Percentiles rank a stretch among this genome's conserved stretches.
phyloP scores from a whole-genome alignment of 2,888 invertebrate genomes.

The Linnaemya vulpina region DNA sequence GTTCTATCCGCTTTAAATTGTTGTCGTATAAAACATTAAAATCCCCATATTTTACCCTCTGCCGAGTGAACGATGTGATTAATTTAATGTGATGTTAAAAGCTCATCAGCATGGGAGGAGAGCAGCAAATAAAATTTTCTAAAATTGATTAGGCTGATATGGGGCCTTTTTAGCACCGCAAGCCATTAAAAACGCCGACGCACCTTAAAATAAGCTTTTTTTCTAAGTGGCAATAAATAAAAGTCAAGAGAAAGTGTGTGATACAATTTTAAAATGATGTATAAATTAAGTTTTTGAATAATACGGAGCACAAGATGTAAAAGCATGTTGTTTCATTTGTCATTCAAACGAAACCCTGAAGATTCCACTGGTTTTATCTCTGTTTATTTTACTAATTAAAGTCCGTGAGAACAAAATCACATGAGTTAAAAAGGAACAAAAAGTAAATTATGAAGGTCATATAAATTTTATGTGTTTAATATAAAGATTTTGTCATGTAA shows the following conservation, averaged over 20 bases:
- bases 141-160: conserved; percentile 28
- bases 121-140: conserved; percentile 8
- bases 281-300: conserved; percentile 1
- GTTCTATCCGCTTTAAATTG: conserved; percentile 17
- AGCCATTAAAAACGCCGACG: conserved; percentile 56
- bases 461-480: no score
- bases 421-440: no score
- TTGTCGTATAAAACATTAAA: neutral
- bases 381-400: neutral
- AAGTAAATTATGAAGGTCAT: no score
- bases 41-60: neutral
- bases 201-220: conserved; percentile 23
- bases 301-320: neutral
- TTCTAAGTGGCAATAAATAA: conserved; percentile 56
- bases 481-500: no score
- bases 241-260: conserved; percentile 37
- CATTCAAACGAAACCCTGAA: neutral
- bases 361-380: neutral
- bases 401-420: neutral
- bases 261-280: conserved; percentile 33
- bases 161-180: conserved; percentile 31
- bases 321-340: neutral
- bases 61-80: conserved; percentile 22
- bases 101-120: conserved; percentile 20
- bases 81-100: conserved; percentile 47